Evolutionary conservation across 2,797 vertebrate genomes (phyloP), one percentile per base, ranked within the genome.

Genomic region (Acanthurus lineatus): DNA sequence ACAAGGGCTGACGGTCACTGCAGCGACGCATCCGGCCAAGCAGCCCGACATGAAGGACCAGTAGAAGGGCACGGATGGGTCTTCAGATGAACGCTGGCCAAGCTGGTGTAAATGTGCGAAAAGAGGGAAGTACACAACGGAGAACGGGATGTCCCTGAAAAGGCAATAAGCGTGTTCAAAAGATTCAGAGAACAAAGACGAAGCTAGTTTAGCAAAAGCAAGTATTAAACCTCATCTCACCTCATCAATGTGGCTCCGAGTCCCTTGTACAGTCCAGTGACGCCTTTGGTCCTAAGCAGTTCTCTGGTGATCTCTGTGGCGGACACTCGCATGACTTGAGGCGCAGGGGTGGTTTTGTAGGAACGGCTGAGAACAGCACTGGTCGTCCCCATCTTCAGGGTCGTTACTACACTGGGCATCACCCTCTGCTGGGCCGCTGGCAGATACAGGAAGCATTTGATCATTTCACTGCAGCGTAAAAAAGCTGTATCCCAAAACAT

Each of bases 41-140:
- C 96, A 96, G 45, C 96, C 96, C 4, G 96, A 94, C 76, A 93
- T 64, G 58, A 97, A 97, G 38, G 96, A 96, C 94, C 96, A 96
- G 70, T 96, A 94, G 84, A 96, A 96, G 0, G 96, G 96, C 47
- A 94, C 94, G 2, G 90, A 86, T 19, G 85, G 87, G 70, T 93
- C 90, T 40, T 92, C 91, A 2, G 81, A 7, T 0, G 94, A 94
- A 32, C 84, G 91, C 64, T 86, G 91, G 48, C 96, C 96, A 4
- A 96, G 90, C 68, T 94, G 93, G 86, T 97, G 94, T 59, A 97
- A 83, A 76, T 96, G 95, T 72, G 96, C 95, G 70, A 96, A 96
- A 52, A 97, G 92, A 4, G 96, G 96, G 65, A 97, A 97, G 86
- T 97, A 97, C 69, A 97, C 88, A 6, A 96, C 81, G 0, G 96